Evolutionary conservation across 2,113 vertebrate genomes (phyloP).

Genomic region (Lathamus discolor): DNA sequence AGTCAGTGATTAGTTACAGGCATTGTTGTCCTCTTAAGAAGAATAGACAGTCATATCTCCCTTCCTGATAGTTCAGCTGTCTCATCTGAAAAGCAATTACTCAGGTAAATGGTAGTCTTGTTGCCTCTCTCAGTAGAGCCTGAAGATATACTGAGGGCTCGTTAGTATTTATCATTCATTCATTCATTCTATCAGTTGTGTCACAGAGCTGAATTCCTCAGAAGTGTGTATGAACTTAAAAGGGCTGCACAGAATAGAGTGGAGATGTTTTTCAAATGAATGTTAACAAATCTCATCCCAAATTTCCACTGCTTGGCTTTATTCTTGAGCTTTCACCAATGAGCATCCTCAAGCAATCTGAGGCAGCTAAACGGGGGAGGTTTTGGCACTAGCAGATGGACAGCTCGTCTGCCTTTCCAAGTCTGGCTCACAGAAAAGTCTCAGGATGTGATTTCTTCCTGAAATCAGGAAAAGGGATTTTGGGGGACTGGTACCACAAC

Average conservation of each 20-base stretch:
- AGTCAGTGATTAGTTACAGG: neutral
- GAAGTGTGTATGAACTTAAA: neutral
- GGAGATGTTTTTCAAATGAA: neutral
- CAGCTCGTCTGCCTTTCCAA: neutral
- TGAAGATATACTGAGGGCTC: neutral
- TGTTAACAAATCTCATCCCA: neutral
- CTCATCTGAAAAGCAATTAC: neutral
- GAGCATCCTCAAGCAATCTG: neutral
- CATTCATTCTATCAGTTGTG: neutral
- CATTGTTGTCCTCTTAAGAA: neutral
- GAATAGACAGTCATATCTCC: neutral
- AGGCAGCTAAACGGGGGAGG: neutral
- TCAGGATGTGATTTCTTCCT: neutral
- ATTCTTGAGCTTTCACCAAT: neutral
- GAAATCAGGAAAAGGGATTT: neutral
- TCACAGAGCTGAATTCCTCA: neutral
- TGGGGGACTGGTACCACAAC: neutral
- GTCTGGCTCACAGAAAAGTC: neutral
- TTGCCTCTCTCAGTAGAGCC: neutral
- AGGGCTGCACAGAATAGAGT: neutral
- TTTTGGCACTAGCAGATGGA: neutral
- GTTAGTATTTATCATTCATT: neutral
- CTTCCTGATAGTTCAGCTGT: neutral
- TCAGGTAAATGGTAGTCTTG: neutral
- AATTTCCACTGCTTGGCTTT: neutral